phyloP scores from a whole-genome alignment of 2,113 vertebrate species.

The Tonatia bakeri region DNA sequence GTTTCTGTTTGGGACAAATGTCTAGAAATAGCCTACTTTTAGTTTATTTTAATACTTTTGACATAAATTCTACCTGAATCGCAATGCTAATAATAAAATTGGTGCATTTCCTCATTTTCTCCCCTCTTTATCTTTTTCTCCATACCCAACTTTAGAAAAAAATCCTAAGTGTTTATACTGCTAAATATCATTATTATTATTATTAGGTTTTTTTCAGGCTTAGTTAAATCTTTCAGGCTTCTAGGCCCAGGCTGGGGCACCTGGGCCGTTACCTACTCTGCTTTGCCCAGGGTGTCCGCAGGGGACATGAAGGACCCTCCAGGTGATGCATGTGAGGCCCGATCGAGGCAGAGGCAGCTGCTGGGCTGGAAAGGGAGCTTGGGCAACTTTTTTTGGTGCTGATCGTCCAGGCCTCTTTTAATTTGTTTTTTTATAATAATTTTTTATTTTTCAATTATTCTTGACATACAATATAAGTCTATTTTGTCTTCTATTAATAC shows the following conservation, averaged over 20 bases:
- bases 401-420: not conserved
- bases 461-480: not conserved
- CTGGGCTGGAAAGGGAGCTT: not conserved
- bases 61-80: not conserved
- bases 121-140: not conserved
- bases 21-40: slow-evolving; percentile 22
- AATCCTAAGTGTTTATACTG: not conserved
- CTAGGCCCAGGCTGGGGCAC: not conserved
- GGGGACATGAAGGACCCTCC: not conserved
- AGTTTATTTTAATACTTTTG: not conserved
- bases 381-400: not conserved
- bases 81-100: not conserved
- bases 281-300: not conserved
- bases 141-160: not conserved
- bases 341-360: not conserved
- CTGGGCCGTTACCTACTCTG: not conserved
- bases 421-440: not conserved
- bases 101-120: not conserved
- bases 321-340: not conserved
- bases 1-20: not conserved
- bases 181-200: not conserved
- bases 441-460: not conserved
- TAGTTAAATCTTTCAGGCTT: not conserved
- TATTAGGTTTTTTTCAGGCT: not conserved
- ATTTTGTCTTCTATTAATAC: not conserved